phyloP scores from a whole-genome alignment of 2,888 invertebrate species.

The Cylindroiulus punctatus region DNA sequence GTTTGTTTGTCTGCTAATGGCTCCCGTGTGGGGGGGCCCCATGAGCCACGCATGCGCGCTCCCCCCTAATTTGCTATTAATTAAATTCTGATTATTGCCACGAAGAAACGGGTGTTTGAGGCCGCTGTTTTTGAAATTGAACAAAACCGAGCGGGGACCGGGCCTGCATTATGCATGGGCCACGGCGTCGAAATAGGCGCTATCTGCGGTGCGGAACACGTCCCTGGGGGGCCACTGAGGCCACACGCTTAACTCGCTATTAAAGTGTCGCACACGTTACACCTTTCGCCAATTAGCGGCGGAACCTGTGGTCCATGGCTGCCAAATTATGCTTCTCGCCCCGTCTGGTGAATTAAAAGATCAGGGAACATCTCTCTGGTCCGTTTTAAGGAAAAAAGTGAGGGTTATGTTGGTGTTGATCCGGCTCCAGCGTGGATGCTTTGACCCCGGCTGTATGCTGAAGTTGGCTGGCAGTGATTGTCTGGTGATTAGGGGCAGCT shows the following conservation, averaged over 20 bases:
- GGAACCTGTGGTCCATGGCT: neutral
- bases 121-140: conserved; percentile 21
- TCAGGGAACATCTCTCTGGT: no score
- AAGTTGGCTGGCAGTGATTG: no score
- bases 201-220: conserved; percentile 26
- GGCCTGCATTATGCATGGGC: neutral
- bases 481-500: no score
- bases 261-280: conserved; percentile 37
- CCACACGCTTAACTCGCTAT: conserved; percentile 44
- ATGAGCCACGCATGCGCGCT: neutral
- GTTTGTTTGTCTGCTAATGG: conserved; percentile 47
- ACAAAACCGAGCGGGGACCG: neutral
- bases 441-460: no score
- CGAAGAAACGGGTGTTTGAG: neutral
- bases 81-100: conserved; percentile 41
- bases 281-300: conserved; percentile 48
- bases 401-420: no score
- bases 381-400: no score
- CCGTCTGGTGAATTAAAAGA: neutral
- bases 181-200: neutral
- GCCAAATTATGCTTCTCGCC: neutral
- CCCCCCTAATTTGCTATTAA: neutral
- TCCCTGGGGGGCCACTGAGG: conserved; percentile 49
- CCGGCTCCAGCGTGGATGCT: no score
- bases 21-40: conserved; percentile 39